phyloP scores from a whole-genome alignment of 2,797 vertebrate species.

The Sorex maritimensis region DNA sequence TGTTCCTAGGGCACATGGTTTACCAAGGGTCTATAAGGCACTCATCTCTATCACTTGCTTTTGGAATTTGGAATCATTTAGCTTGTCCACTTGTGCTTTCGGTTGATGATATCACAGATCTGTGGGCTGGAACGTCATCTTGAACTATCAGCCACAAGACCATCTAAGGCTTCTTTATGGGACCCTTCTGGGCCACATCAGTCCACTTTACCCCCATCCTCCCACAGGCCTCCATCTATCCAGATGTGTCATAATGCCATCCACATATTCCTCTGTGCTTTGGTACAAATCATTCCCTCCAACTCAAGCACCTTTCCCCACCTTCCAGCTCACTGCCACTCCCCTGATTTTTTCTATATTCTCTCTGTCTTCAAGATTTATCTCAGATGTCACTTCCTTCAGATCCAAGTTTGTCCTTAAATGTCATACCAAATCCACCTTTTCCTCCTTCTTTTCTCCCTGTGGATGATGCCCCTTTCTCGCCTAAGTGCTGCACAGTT shows the following conservation, averaged over 20 bases:
- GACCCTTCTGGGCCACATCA: background rate
- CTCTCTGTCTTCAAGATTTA: background rate
- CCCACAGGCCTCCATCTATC: background rate
- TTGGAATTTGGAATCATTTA: too few species aligned
- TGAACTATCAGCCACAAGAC: too few species aligned
- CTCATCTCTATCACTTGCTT: constrained; percentile 81
- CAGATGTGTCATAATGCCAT: background rate
- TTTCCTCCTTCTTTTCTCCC: background rate
- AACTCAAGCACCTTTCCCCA: background rate
- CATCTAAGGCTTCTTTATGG: too few species aligned
- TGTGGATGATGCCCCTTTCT: background rate
- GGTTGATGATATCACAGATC: too few species aligned
- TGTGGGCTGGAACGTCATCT: too few species aligned
- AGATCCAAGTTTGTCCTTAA: background rate
- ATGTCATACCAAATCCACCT: background rate
- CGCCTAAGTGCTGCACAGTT: background rate
- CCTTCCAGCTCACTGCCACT: background rate
- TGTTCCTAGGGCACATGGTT: constrained; percentile 79
- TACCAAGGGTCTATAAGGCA: constrained; percentile 81
- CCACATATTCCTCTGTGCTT: too few species aligned
- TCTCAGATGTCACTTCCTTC: constrained; percentile 16
- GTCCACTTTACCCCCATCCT: too few species aligned
- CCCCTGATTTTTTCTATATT: background rate
- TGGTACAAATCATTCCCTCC: background rate
- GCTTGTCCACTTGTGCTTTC: too few species aligned